Base-by-base conservation (phyloP, 64 coral and sea anemone species). In the Pocillopora verrucosa region DNA sequence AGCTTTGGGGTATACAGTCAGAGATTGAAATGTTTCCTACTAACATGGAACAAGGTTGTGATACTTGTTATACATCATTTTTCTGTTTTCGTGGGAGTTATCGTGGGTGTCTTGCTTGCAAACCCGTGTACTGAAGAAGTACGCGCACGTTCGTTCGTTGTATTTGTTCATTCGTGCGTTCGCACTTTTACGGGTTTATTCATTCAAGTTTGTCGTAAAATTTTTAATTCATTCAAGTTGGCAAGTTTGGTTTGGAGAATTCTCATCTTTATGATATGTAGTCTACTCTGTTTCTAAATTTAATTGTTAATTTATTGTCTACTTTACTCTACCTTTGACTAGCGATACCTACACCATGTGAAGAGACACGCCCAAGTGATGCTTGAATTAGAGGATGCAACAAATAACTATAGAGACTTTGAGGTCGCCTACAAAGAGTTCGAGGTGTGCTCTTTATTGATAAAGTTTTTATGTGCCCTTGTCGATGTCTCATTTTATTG, bases 361-460 rank as follows among this genome's bases (percentile, higher is more conserved):
- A 99, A 91, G 56, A 83, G 75, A 60, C 97, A 99, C 80, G 97
- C 93, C 72, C 87, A 99, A 86, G 97, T 99, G 17, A 92, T 99
- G 94, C 34, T 95, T 58, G 90, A 93, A 35, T 85, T 99, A 16
- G 94, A 95, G 26, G 87, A 82, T 63, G 88, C 94, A 56, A 95
- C 94, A 30, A 95, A 83, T 63, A 99, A 93, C 34, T 87, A 88
- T 22, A 95, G 88, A 61, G 88, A 92, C 22, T 99, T 99, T 93
- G 97, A 99, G 56, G 92, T 87, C 20, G 88, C 88, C 24, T 99
- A 99, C 75, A 99, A 99, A 84, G 97, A 99, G 58, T 99, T 99
- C 89, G 97, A 99, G 97, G 97, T 99, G 89, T 13, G 35, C 30
- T 58, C 19, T 79, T 22, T 17, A 19, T 20, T 79, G 41, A 36